A percentile compares a stretch with the other conserved stretches of the same genome.
Conservation (phyloP, 2,797 vertebrate species). For the Bradypus variegatus region DNA sequence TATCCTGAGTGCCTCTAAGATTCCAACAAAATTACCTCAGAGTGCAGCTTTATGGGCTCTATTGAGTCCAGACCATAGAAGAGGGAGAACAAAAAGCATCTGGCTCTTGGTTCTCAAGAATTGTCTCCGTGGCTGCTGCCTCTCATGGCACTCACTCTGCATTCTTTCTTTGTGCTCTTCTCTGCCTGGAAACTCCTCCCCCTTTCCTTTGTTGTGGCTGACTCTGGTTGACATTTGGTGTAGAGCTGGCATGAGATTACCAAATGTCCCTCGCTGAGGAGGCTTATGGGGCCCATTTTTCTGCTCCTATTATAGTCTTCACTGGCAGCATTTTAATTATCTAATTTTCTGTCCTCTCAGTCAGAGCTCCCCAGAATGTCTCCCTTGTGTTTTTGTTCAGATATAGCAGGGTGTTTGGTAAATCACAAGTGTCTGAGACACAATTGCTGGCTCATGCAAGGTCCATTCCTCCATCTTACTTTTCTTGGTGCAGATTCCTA, state of each 20-base stretch:
- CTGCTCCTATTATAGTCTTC: too few relatives aligned
- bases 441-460: too few relatives aligned
- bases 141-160: not conserved
- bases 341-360: too few relatives aligned
- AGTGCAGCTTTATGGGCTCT: not conserved
- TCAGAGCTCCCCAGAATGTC: too few relatives aligned
- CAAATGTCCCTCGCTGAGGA: not conserved
- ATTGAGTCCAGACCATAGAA: not conserved
- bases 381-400: too few relatives aligned
- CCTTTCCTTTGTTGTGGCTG: not conserved
- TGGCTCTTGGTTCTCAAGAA: not conserved
- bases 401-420: too few relatives aligned
- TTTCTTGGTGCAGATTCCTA: not conserved
- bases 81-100: not conserved
- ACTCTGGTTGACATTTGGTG: not conserved
- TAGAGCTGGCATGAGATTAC: not conserved
- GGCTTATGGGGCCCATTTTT: too few relatives aligned
- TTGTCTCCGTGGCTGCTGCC: too few relatives aligned
- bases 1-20: not conserved
- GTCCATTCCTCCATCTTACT: too few relatives aligned
- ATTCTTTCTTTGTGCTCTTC: too few relatives aligned
- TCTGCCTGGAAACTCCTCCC: not conserved
- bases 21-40: not conserved
- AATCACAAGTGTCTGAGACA: too few relatives aligned
- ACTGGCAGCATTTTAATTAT: too few relatives aligned